Evolutionary conservation across 2,797 vertebrate genomes (phyloP).

Genomic region (Corythornis leucogaster): DNA sequence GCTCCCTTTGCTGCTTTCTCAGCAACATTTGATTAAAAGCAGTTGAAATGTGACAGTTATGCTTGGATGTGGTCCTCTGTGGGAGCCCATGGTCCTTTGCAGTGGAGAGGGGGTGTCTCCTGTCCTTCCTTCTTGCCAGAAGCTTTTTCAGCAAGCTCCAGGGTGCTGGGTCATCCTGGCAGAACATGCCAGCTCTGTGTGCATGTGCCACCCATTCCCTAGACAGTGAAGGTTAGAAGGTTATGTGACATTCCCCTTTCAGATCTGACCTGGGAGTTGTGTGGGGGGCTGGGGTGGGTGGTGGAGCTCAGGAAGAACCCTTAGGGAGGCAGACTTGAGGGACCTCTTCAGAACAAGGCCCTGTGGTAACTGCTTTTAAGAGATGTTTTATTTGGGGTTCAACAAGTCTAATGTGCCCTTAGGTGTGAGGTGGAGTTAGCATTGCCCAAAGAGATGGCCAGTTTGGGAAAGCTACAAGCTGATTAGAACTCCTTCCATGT

Average conservation of each 20-base stretch:
- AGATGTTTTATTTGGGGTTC: neutral
- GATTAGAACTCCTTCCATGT: neutral
- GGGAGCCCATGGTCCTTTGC: neutral
- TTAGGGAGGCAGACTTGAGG: neutral
- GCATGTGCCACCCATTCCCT: neutral
- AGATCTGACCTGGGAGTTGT: neutral
- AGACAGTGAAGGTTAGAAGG: neutral
- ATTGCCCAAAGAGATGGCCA: neutral
- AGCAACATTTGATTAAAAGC: neutral
- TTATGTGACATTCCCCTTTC: neutral
- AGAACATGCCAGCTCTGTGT: rapidly evolving
- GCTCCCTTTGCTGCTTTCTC: neutral
- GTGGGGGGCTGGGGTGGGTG: neutral
- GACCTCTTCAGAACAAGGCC: neutral
- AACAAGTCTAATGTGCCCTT: neutral
- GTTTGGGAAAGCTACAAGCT: neutral
- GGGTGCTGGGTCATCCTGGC: neutral
- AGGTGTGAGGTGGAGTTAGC: neutral
- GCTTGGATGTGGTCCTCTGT: neutral
- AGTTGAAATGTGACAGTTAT: neutral
- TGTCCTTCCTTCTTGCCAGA: neutral
- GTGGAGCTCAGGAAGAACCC: neutral
- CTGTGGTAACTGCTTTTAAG: neutral
- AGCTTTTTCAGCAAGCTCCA: neutral
- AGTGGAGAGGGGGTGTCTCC: neutral